phyloP scores from a whole-genome alignment of 2,113 vertebrate genomes.

The Epinephelus lanceolatus region DNA sequence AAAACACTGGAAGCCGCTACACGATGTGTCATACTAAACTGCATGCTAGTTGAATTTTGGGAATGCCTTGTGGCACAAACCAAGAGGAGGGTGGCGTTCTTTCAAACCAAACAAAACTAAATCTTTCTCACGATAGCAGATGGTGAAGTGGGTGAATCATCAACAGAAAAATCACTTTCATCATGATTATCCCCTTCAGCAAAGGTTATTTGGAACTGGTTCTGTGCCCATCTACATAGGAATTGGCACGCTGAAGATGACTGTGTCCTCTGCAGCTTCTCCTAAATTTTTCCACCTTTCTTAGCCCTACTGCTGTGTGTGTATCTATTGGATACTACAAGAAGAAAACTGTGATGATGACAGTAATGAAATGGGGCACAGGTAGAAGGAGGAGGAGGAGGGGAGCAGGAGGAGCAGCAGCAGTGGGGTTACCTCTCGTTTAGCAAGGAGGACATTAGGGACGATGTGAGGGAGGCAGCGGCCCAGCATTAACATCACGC shows the following conservation, averaged over 20 bases:
- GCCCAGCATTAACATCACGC: constrained; percentile 97
- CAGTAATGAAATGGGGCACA: constrained; percentile 12
- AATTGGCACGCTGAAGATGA: neutral
- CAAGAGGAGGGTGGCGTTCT: constrained; percentile 6
- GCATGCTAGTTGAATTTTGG: neutral
- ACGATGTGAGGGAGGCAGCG: constrained; percentile 98
- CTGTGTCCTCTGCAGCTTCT: neutral
- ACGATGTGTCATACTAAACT: neutral
- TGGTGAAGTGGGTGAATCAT: constrained; percentile 35
- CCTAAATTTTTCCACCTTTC: neutral
- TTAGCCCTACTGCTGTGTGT: constrained; percentile 62
- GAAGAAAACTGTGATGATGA: constrained; percentile 46
- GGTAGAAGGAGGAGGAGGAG: neutral
- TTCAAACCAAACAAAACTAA: constrained; percentile 11
- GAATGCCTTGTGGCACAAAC: constrained; percentile 36
- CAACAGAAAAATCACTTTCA: constrained; percentile 18
- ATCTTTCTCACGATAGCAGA: constrained; percentile 32
- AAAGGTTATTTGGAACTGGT: neutral
- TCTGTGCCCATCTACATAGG: neutral
- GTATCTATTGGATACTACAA: constrained; percentile 67
- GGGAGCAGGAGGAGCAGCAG: neutral
- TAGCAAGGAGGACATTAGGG: constrained; percentile 97
- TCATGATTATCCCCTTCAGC: neutral
- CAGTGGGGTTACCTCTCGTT: constrained; percentile 92
- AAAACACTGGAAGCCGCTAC: constrained; percentile 12